A percentile compares a stretch with the other conserved stretches of the same genome.
Conservation (phyloP, 2,797 vertebrate species). For the Phylloscopus collybita region DNA sequence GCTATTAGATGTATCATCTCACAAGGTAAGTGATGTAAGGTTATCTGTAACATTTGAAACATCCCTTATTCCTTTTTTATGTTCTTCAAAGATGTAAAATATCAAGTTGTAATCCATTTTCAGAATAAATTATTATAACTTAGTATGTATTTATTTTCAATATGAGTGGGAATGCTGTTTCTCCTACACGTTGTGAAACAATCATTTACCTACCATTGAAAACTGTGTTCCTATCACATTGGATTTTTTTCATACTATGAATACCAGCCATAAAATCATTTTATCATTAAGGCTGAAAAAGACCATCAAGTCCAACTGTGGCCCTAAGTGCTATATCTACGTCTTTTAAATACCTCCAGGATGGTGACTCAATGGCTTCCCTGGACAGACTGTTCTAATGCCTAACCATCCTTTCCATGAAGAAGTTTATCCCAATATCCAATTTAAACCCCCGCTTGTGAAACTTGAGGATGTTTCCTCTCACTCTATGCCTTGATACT, state of each 20-base stretch:
- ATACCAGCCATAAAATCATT: background rate
- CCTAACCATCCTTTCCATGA: background rate
- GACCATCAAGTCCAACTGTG: background rate
- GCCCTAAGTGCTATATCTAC: background rate
- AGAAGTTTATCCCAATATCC: background rate
- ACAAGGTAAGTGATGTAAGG: background rate
- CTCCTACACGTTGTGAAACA: background rate
- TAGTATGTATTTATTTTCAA: background rate
- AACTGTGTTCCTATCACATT: background rate
- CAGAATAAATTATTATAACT: background rate
- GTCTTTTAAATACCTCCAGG: background rate
- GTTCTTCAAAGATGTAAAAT: background rate
- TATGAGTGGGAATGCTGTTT: background rate
- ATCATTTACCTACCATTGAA: background rate
- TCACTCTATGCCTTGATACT: background rate
- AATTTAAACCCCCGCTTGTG: accelerated
- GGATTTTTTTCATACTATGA: background rate
- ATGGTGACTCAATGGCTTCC: background rate
- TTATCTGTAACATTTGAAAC: background rate
- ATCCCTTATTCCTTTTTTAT: background rate
- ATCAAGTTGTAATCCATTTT: background rate
- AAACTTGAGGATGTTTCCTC: background rate
- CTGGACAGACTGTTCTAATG: background rate
- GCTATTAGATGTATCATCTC: background rate
- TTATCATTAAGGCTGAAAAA: background rate